Evolutionary conservation across 2,888 invertebrate species (phyloP).

Genomic region (Saturnia pavonia): DNA sequence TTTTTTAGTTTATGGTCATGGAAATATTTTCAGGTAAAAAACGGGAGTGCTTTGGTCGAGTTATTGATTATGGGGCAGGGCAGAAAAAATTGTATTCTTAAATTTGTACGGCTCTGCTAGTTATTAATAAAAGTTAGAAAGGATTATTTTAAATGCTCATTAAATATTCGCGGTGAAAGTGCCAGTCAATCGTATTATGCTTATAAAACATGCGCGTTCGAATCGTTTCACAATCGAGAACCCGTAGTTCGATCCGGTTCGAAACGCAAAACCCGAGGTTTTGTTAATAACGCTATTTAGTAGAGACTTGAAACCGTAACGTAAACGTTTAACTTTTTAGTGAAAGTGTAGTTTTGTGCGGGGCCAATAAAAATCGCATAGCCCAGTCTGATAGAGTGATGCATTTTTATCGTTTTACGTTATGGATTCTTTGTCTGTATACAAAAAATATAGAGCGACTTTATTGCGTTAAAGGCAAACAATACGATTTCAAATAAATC

Average conservation of each 20-base stretch:
- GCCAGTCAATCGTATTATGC: background rate
- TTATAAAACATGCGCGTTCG: conserved; percentile 30
- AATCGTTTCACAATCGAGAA: conserved; percentile 37
- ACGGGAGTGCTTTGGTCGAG: no score
- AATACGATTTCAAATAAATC: background rate
- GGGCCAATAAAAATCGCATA: conserved; percentile 73
- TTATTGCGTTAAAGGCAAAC: background rate
- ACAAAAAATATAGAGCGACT: background rate
- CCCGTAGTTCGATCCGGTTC: conserved; percentile 29
- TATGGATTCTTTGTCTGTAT: background rate
- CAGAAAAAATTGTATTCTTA: no score
- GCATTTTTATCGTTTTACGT: conserved; percentile 7
- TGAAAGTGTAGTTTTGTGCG: conserved; percentile 68
- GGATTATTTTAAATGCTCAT: background rate
- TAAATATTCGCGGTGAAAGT: background rate
- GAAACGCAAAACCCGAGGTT: conserved; percentile 39
- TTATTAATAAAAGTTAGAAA: background rate
- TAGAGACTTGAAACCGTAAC: conserved; percentile 42
- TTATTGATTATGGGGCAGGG: no score
- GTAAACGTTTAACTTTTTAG: conserved; percentile 53
- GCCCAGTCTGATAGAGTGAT: conserved; percentile 33
- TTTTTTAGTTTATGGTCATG: no score
- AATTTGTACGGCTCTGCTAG: no score
- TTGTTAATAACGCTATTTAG: conserved; percentile 42
- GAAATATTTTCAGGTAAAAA: no score